Evolutionary conservation across 1,140 invertebrate species (phyloP).

Genomic region (Zaprionus nigranus): DNA sequence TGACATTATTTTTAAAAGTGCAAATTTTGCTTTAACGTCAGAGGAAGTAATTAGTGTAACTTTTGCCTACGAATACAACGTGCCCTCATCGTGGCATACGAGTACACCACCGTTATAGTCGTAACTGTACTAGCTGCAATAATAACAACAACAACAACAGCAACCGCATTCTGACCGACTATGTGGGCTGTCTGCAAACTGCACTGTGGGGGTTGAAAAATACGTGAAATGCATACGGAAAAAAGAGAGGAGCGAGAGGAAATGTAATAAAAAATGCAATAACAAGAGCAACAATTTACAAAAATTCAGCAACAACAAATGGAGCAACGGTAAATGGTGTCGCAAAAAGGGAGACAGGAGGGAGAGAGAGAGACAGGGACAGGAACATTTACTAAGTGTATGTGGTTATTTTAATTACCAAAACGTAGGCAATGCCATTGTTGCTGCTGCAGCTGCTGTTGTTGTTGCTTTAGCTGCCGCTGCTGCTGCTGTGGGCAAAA

Average conservation of each 20-base stretch:
- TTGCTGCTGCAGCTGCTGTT: constrained; percentile 45
- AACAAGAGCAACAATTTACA: constrained; percentile 77
- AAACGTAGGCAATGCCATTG: constrained; percentile 63
- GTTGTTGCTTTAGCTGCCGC: constrained; percentile 26
- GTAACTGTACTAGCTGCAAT: constrained; percentile 6
- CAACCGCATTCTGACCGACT: constrained; percentile 44
- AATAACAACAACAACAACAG: constrained; percentile 18
- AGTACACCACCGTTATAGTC: not conserved
- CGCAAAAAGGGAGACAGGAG: not conserved
- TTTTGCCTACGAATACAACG: constrained; percentile 79
- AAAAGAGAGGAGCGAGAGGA: constrained; percentile 35
- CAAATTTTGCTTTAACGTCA: constrained; percentile 84
- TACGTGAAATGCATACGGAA: constrained; percentile 18
- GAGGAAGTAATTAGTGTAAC: constrained; percentile 83
- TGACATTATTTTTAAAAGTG: constrained; percentile 84
- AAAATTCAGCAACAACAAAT: constrained; percentile 68
- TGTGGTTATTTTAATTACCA: constrained; percentile 83
- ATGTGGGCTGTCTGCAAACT: constrained; percentile 29
- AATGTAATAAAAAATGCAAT: constrained; percentile 80
- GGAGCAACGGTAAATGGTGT: constrained; percentile 46
- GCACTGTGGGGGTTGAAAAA: constrained; percentile 56
- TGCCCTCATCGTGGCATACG: constrained; percentile 49
- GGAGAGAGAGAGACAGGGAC: not conserved
- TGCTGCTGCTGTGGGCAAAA: constrained; percentile 69
- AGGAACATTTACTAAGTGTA: constrained; percentile 71